A percentile compares a stretch with the other conserved stretches of the same genome.
phyloP scores from a whole-genome alignment of 2,888 invertebrate species.

The Microctonus brassicae region DNA sequence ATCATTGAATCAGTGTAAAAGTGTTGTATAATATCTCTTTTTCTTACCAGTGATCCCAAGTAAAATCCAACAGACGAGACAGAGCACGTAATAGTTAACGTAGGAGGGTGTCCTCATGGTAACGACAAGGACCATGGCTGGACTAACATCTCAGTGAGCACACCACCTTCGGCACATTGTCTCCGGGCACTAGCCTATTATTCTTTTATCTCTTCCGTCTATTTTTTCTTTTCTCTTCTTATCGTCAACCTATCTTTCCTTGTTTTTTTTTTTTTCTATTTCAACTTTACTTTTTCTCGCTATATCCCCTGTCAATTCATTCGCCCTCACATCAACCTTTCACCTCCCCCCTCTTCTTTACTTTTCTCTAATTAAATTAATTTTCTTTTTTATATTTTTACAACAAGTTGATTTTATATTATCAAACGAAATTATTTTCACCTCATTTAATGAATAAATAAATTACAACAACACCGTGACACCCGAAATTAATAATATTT shows the following conservation, averaged over 20 bases:
- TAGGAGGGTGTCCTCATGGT: constrained; percentile 68
- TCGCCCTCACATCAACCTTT: neutral
- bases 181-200: neutral
- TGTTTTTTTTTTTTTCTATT: neutral
- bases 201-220: neutral
- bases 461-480: neutral
- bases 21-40: constrained; percentile 28
- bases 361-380: neutral
- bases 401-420: too few species aligned
- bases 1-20: neutral
- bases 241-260: constrained; percentile 6
- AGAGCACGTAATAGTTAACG: constrained; percentile 68
- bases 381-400: neutral
- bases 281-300: too few species aligned
- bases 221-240: constrained; percentile 7
- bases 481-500: neutral
- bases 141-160: constrained; percentile 50
- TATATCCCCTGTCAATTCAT: neutral
- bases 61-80: constrained; percentile 68
- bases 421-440: neutral
- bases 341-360: neutral
- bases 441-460: neutral
- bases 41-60: constrained; percentile 68
- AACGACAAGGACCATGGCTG: constrained; percentile 57
- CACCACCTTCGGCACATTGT: constrained; percentile 40